phyloP scores from a whole-genome alignment of 1,140 invertebrate species.

The Littorina saxatilis region DNA sequence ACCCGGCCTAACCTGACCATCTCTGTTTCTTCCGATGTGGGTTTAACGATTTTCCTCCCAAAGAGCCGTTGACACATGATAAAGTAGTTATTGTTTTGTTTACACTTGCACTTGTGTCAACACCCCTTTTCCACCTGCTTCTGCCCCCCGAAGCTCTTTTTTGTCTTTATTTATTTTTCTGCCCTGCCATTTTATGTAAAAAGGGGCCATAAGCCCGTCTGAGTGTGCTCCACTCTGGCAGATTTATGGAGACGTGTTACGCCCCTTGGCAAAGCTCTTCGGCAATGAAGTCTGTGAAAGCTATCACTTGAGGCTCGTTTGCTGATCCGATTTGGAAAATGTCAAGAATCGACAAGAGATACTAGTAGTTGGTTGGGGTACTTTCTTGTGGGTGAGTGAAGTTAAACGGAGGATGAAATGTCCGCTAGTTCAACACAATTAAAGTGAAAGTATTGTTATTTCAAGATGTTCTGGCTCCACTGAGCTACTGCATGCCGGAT shows the following conservation, averaged over 20 bases:
- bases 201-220: not conserved
- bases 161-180: not conserved
- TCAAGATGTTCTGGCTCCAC: too few relatives aligned
- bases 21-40: too few relatives aligned
- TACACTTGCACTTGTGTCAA: not conserved
- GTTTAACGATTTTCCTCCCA: not conserved
- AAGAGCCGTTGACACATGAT: too few relatives aligned
- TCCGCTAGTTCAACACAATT: not conserved
- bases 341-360: not conserved
- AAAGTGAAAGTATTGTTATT: too few relatives aligned
- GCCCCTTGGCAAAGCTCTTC: constrained; percentile 1
- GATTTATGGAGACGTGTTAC: not conserved
- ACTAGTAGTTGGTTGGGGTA: not conserved
- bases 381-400: not conserved
- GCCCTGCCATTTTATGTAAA: not conserved
- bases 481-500: too few relatives aligned
- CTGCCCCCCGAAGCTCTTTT: not conserved
- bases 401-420: constrained; percentile 1
- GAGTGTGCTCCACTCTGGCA: not conserved
- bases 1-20: too few relatives aligned
- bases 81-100: too few relatives aligned
- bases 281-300: not conserved
- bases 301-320: not conserved
- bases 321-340: not conserved
- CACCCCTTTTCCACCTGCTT: not conserved